Base-by-base conservation (phyloP, 2,113 vertebrate genomes). In the Cyprinodon brontotheroides region DNA sequence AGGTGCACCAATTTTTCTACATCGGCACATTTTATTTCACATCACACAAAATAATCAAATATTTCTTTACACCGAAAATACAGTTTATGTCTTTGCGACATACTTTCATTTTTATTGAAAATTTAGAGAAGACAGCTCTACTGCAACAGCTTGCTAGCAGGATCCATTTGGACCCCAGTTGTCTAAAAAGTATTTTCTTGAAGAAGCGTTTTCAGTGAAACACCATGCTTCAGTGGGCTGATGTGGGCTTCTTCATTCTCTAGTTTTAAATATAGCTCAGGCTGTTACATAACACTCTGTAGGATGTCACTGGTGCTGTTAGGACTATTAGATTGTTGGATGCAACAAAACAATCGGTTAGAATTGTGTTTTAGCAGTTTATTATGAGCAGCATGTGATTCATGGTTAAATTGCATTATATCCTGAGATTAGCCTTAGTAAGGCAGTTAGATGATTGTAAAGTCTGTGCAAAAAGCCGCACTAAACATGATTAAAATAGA, bases 221-320 rank as follows among this genome's bases (percentile, higher is more conserved):
- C 80, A 64, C 63, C 78, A 78, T 81, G 87, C 82, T 87, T 89
- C 72, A 67, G 72, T 81, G 82, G 85, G 82, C 84, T 85, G 86
- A 92, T 90, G 86, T 87, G 83, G 88, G 90, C 83, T 90, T 85
- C 89, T 90, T 89, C 77, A 80, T 89, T 83, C 88, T 89, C 72
- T 82, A 40, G 68, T 74, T 91, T 89, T 92, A 92, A 91, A 92
- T 91, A 91, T 91, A 92, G 90, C 90, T 63, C 88, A 59, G 62
- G 88, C 75, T 67, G 83, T 93, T 92, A 92, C 73, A 81, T 65
- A 93, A 93, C 67, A 61, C 80, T 78, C 83, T 11, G 37, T 76
- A 89, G 89, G 83, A 90, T 75, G 83, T 78, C 73, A 78, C 75
- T 77, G 77, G 86, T 85, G 60, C 64, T 68, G 68, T 81, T 78